Conservation (phyloP, 2,113 vertebrate genomes). For the Corythoichthys intestinalis region DNA sequence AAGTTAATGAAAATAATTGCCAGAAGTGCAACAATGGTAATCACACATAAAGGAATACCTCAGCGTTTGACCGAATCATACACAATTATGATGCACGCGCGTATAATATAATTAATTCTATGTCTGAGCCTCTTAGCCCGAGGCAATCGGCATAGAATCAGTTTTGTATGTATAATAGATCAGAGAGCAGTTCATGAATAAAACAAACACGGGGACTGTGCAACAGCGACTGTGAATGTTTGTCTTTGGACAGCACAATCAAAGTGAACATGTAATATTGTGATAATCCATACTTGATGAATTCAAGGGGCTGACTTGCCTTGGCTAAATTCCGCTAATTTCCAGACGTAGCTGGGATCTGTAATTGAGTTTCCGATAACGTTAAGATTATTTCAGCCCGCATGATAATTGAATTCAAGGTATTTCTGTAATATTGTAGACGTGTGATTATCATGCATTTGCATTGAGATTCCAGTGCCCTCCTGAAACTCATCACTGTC, state of each 20-base stretch:
- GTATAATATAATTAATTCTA: conserved; percentile 99
- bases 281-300: conserved; percentile 99
- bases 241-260: conserved; percentile 99
- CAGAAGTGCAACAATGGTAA: conserved; percentile 65
- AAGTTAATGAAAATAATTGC: conserved; percentile 68
- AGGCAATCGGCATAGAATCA: conserved; percentile 92
- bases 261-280: conserved; percentile 99
- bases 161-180: conserved; percentile 99
- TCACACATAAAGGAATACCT: conserved; percentile 76
- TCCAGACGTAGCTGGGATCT: conserved; percentile 93
- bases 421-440: conserved; percentile 99
- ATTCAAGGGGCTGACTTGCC: conserved; percentile 96
- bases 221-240: conserved; percentile 91
- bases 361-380: conserved; percentile 99
- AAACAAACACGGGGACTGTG: conserved; percentile 93
- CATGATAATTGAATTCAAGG: conserved; percentile 99
- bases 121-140: conserved; percentile 88
- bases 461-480: conserved; percentile 96
- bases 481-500: conserved; percentile 92
- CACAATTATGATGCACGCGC: conserved; percentile 99
- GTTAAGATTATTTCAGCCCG: conserved; percentile 98
- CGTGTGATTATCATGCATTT: conserved; percentile 99
- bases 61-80: conserved; percentile 91
- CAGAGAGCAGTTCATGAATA: conserved; percentile 99
- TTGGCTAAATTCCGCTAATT: conserved; percentile 99